Percentiles rank a stretch among this genome's conserved stretches.
Conservation (phyloP, 2,113 vertebrate species). For the Protobothrops mucrosquamatus region DNA sequence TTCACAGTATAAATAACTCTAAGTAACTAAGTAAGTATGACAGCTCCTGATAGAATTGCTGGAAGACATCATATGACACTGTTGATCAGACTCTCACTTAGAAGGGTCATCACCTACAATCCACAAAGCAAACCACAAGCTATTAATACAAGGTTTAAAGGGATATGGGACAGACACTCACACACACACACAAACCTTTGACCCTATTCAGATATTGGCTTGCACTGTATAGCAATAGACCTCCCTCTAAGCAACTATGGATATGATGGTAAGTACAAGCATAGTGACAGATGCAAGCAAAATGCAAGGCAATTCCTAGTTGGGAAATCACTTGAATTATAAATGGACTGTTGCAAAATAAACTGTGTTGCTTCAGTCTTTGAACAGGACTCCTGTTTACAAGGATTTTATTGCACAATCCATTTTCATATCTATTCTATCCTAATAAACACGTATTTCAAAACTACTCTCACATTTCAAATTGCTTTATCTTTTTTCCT, state of each 20-base stretch:
- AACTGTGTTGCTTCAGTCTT: neutral
- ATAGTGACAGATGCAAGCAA: neutral
- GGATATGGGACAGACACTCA: neutral
- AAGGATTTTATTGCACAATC: neutral
- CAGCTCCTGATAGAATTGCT: slow-evolving; percentile 52
- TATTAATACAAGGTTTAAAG: slow-evolving; percentile 14
- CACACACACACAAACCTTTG: slow-evolving; percentile 1
- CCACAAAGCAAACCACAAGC: neutral
- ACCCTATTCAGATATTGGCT: neutral
- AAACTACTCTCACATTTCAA: neutral
- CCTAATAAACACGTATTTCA: neutral
- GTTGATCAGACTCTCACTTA: slow-evolving; percentile 22
- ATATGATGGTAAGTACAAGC: neutral
- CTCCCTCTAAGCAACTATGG: neutral
- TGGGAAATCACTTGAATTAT: neutral
- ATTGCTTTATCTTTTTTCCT: neutral
- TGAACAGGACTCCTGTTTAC: neutral
- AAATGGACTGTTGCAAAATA: neutral
- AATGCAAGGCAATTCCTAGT: neutral
- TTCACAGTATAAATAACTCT: slow-evolving; percentile 2
- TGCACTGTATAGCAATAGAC: neutral
- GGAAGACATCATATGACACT: slow-evolving; percentile 45
- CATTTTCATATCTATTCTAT: neutral
- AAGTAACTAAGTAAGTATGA: slow-evolving; percentile 46
- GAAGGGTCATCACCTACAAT: neutral